Evolutionary conservation across 1,140 invertebrate genomes (phyloP).

Genomic region (Drosophila equinoxialis): DNA sequence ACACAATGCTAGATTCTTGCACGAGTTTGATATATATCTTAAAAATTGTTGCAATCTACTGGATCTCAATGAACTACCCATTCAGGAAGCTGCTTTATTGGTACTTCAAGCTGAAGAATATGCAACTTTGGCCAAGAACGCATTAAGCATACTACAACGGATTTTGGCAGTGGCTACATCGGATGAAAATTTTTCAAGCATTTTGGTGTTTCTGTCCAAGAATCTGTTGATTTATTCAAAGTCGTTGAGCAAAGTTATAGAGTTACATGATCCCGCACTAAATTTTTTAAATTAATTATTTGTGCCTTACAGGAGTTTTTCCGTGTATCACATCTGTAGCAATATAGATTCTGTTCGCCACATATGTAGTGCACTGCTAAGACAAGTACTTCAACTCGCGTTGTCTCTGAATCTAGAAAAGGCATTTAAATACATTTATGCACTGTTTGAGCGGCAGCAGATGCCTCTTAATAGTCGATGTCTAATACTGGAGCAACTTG

Average conservation of each 20-base stretch:
- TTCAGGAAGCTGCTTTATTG: slow-evolving; percentile 50
- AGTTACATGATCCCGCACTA: not conserved
- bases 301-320: slow-evolving; percentile 59
- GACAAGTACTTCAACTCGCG: slow-evolving; percentile 41
- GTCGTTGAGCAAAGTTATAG: slow-evolving; percentile 4
- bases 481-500: slow-evolving; percentile 55
- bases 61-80: slow-evolving; percentile 35
- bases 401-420: not conserved
- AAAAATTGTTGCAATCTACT: not conserved
- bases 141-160: slow-evolving; percentile 31
- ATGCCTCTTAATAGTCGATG: slow-evolving; percentile 47
- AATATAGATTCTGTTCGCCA: slow-evolving; percentile 84
- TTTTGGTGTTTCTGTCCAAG: slow-evolving; percentile 60
- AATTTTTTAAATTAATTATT: slow-evolving; percentile 27
- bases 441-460: slow-evolving; percentile 33
- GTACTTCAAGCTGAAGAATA: slow-evolving; percentile 36
- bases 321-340: slow-evolving; percentile 84
- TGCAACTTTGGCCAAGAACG: not conserved
- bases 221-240: slow-evolving; percentile 59
- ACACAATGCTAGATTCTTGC: slow-evolving; percentile 40
- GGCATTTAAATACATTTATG: slow-evolving; percentile 35
- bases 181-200: slow-evolving; percentile 37
- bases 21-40: slow-evolving; percentile 28
- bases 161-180: slow-evolving; percentile 14
- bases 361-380: slow-evolving; percentile 82